Evolutionary conservation across 2,113 vertebrate genomes (phyloP).

Genomic region (Otus sunia): DNA sequence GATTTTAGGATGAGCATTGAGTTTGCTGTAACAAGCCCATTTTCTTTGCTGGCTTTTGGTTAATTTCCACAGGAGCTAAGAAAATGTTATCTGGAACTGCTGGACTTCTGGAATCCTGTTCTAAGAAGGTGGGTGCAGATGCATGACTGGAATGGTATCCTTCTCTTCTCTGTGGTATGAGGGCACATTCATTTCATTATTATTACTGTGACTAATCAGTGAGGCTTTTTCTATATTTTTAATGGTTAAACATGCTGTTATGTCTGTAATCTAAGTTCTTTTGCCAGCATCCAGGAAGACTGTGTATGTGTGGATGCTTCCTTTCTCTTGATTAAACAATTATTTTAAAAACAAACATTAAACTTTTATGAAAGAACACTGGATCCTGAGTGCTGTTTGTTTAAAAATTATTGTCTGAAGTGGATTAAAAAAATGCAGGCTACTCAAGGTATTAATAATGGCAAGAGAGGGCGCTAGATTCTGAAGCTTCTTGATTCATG

Average conservation of each 20-base stretch:
- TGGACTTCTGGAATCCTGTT: background rate
- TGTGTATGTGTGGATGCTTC: background rate
- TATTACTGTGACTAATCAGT: background rate
- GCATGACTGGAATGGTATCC: background rate
- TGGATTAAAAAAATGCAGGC: background rate
- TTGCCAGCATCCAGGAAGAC: background rate
- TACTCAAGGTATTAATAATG: background rate
- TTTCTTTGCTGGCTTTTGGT: constrained; percentile 1
- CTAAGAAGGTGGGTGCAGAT: constrained; percentile 48
- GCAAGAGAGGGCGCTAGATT: background rate
- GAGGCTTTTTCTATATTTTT: background rate
- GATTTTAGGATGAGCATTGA: background rate
- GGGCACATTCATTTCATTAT: background rate
- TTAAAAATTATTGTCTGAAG: background rate
- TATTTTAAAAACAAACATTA: constrained; percentile 42
- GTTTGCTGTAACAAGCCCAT: background rate
- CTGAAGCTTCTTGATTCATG: background rate
- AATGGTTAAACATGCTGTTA: background rate
- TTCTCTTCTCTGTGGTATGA: background rate
- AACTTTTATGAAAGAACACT: constrained; percentile 17
- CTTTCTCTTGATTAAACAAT: background rate
- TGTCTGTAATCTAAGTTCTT: background rate
- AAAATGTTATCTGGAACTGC: background rate
- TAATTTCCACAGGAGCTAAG: constrained; percentile 34
- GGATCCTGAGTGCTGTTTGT: constrained; percentile 30